Percentiles rank a stretch among this genome's conserved stretches.
These are phyloP conservation scores for Drosophila sechellia DNA, from an alignment of 1,140 invertebrate species.

Conservation along the genomic window DNA sequence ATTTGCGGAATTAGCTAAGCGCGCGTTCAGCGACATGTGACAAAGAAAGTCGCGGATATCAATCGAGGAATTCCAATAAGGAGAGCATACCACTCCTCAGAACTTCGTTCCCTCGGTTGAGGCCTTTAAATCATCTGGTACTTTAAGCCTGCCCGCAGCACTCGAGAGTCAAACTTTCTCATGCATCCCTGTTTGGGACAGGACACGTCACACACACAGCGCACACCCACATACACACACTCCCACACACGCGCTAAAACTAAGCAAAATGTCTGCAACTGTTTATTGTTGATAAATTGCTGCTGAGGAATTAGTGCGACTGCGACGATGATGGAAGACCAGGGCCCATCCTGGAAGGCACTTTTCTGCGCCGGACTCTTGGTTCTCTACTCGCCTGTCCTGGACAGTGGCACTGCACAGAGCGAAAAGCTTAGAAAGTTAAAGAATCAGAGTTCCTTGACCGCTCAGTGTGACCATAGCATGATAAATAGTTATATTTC, in stretches of 20 bases:
- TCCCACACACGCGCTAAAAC: conserved; percentile 25
- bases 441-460: too few species aligned
- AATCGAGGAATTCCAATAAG: conserved; percentile 49
- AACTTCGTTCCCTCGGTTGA: background rate
- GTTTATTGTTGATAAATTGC: conserved; percentile 83
- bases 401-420: conserved; percentile 19
- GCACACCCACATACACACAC: conserved; percentile 4
- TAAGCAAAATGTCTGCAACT: conserved; percentile 81
- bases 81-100: background rate
- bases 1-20: conserved; percentile 69
- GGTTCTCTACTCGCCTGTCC: conserved; percentile 36
- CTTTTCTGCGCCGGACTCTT: conserved; percentile 22
- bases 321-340: conserved; percentile 80
- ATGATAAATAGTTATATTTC: background rate
- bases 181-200: conserved; percentile 78
- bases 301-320: conserved; percentile 78
- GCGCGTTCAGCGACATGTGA: conserved; percentile 4
- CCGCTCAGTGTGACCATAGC: background rate
- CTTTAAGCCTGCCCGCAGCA: conserved; percentile 69
- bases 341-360: conserved; percentile 49
- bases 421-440: background rate
- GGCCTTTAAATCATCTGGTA: conserved; percentile 38
- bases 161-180: conserved; percentile 65
- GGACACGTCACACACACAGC: conserved; percentile 61
- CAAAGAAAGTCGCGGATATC: conserved; percentile 50